Conservation (phyloP, 2,888 invertebrate species). For the Tetrapedia diversipes region DNA sequence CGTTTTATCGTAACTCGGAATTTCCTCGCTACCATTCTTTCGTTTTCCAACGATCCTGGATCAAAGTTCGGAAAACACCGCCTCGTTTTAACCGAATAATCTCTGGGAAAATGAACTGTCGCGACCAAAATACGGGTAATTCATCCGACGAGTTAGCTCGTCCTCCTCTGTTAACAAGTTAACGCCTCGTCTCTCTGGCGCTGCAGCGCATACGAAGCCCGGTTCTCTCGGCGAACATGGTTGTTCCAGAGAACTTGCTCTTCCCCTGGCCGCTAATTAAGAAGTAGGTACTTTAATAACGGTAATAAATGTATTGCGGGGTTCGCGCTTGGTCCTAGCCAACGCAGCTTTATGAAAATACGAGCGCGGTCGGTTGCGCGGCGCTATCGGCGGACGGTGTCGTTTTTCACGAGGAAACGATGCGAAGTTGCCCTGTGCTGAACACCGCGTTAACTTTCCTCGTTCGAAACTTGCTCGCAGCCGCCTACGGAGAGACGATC, state of each 20-base stretch:
- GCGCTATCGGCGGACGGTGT: slow-evolving; percentile 35
- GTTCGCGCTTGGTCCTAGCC: slow-evolving; percentile 1
- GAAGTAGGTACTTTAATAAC: slow-evolving; percentile 60
- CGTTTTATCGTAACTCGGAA: no score
- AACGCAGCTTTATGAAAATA: slow-evolving; percentile 62
- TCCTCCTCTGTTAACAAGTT: no score
- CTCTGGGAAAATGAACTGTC: no score
- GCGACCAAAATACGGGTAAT: no score
- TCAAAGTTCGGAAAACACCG: no score
- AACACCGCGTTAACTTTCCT: slow-evolving; percentile 20
- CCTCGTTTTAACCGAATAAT: no score
- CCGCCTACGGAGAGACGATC: no score
- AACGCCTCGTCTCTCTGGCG: no score
- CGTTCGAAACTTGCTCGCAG: no score
- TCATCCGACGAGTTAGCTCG: no score
- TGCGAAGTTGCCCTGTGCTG: slow-evolving; percentile 28
- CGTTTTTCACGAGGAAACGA: slow-evolving; percentile 36
- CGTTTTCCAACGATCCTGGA: no score
- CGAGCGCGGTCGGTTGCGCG: slow-evolving; percentile 11
- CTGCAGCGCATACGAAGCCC: neutral
- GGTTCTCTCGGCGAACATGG: neutral
- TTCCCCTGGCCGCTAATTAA: slow-evolving; percentile 54
- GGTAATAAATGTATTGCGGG: slow-evolving; percentile 57
- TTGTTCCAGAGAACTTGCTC: slow-evolving; percentile 13
- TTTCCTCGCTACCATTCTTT: no score